These are phyloP conservation scores for Camponotus fellah DNA, from an alignment of 2,888 invertebrate genomes.

Conservation along the genomic window DNA sequence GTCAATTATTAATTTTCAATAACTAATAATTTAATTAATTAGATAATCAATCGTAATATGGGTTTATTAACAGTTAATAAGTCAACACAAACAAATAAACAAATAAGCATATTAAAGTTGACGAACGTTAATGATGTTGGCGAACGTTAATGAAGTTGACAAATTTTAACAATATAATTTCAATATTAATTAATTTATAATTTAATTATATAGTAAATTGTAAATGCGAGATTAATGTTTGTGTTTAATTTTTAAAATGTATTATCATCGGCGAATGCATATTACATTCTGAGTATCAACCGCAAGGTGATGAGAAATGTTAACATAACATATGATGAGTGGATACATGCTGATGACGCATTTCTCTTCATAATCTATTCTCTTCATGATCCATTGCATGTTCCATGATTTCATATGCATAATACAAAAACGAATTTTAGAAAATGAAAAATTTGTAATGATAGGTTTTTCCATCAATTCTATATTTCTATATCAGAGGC, in stretches of 20 bases:
- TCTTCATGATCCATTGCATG: constrained; percentile 26
- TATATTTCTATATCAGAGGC: not conserved
- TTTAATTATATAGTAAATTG: constrained; percentile 32
- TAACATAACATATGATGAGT: constrained; percentile 41
- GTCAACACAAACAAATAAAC: constrained; percentile 28
- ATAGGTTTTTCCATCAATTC: not conserved
- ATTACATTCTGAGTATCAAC: constrained; percentile 35
- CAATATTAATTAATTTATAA: constrained; percentile 36
- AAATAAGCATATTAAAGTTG: constrained; percentile 19
- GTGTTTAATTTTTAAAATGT: constrained; percentile 30
- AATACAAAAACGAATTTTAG: not conserved
- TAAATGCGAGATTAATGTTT: constrained; percentile 9
- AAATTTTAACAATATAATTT: constrained; percentile 9
- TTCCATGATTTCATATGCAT: constrained; percentile 2
- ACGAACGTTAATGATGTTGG: constrained; percentile 31
- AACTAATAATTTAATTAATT: constrained; percentile 37
- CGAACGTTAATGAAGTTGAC: constrained; percentile 16
- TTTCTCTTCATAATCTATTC: constrained; percentile 42
- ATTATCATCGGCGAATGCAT: constrained; percentile 14
- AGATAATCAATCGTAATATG: not conserved
- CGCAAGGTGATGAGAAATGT: constrained; percentile 48
- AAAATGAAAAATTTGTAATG: not conserved
- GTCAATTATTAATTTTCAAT: not conserved
- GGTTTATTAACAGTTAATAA: constrained; percentile 31
- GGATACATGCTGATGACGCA: constrained; percentile 50